Evolutionary conservation across 2,113 vertebrate genomes (phyloP).

Genomic region (Gymnorhina tibicen): DNA sequence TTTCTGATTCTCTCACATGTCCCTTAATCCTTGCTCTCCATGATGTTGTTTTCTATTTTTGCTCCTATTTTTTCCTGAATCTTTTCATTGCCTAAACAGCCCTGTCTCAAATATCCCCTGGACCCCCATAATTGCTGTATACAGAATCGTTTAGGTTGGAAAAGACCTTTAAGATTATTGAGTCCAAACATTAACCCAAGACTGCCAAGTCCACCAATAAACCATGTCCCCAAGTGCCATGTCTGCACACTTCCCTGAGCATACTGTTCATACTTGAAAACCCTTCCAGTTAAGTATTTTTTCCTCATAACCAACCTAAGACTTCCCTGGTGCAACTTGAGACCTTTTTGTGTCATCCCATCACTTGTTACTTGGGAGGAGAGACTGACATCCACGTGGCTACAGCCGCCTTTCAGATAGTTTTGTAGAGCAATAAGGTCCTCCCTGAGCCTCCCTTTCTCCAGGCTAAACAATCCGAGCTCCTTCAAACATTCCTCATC

Average conservation of each 20-base stretch:
- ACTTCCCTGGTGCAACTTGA: neutral
- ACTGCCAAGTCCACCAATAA: neutral
- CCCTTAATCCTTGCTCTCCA: neutral
- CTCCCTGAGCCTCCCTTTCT: neutral
- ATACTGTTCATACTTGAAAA: neutral
- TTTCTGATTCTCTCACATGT: neutral
- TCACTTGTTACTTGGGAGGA: neutral
- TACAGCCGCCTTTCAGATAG: neutral
- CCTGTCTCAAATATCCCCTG: neutral
- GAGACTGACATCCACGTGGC: accelerated
- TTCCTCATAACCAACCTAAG: neutral
- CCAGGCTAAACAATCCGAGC: neutral
- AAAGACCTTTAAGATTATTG: neutral
- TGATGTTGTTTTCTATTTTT: neutral
- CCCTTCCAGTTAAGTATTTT: neutral
- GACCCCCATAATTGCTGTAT: neutral
- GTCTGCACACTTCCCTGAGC: neutral
- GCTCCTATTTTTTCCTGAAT: neutral
- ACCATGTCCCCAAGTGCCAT: neutral
- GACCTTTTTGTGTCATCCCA: neutral
- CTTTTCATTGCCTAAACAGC: neutral
- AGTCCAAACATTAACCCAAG: neutral
- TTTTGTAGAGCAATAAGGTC: neutral
- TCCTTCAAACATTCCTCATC: neutral
- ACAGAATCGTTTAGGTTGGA: neutral